Evolutionary conservation across 2,797 vertebrate species (phyloP).

Genomic region (Pseudochirops corinnae): DNA sequence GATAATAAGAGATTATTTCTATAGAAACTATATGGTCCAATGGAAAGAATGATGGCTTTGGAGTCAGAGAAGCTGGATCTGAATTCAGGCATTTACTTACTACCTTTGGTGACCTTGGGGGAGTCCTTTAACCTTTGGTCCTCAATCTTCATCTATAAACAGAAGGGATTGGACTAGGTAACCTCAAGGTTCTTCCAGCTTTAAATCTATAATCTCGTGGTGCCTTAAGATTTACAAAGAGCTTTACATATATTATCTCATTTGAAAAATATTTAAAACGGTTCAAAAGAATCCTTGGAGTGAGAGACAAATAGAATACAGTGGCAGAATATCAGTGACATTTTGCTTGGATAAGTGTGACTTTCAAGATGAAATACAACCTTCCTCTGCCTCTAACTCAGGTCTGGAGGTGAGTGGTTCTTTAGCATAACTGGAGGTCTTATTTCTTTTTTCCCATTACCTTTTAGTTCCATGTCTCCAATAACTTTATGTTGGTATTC

Average conservation of each 20-base stretch:
- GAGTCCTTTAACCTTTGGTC: neutral
- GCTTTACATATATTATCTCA: neutral
- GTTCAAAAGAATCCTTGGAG: constrained; percentile 53
- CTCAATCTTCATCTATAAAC: neutral
- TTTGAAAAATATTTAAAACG: neutral
- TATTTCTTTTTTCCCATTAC: neutral
- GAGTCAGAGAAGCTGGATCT: neutral
- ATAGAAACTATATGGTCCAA: neutral
- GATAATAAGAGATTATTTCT: neutral
- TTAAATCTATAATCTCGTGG: neutral
- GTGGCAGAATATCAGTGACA: neutral
- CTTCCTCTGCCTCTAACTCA: neutral
- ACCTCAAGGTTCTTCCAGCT: neutral
- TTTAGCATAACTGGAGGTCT: constrained; percentile 25
- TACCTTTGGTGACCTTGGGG: neutral
- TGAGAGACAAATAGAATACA: constrained; percentile 24
- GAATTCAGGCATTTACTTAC: neutral
- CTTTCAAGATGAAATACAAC: constrained; percentile 40
- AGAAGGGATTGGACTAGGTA: neutral
- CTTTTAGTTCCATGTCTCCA: constrained; percentile 26
- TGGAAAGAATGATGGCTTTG: neutral
- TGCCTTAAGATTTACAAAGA: neutral
- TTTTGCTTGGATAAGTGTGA: constrained; percentile 46
- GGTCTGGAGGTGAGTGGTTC: constrained; percentile 7
- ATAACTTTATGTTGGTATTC: neutral